Evolutionary conservation across 1,140 invertebrate species (phyloP).

Genomic region (Proales similis): DNA sequence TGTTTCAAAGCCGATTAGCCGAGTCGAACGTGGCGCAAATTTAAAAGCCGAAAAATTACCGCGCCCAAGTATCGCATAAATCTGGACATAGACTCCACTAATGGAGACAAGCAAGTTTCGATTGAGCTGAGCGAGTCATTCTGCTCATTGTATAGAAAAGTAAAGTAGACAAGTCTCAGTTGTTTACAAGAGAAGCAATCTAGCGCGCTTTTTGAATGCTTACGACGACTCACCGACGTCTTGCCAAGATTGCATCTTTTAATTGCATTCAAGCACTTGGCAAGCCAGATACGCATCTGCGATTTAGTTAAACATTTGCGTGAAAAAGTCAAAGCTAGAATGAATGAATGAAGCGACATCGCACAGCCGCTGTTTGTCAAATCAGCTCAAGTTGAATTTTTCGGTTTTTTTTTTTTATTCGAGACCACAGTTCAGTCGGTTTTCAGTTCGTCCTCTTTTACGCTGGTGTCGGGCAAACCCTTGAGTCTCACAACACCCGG

Average conservation of each 20-base stretch:
- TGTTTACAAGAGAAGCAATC: neutral
- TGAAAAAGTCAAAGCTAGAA: too few species aligned
- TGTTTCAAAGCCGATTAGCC: neutral
- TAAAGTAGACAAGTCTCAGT: slow-evolving; percentile 27
- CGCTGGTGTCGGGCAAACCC: slow-evolving; percentile 23
- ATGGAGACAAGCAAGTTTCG: slow-evolving; percentile 22
- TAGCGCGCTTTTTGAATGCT: slow-evolving; percentile 1
- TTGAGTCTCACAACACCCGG: slow-evolving; percentile 24
- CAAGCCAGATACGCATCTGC: too few species aligned
- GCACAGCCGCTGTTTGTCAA: too few species aligned
- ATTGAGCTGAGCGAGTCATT: slow-evolving; percentile 8
- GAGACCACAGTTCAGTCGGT: too few species aligned
- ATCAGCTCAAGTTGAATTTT: too few species aligned
- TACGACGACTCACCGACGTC: too few species aligned
- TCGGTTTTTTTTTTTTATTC: too few species aligned
- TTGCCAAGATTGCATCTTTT: too few species aligned
- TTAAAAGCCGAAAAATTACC: neutral
- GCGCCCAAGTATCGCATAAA: slow-evolving; percentile 11
- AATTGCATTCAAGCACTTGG: too few species aligned
- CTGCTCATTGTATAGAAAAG: slow-evolving; percentile 34
- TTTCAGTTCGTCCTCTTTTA: slow-evolving; percentile 31
- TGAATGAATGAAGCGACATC: too few species aligned
- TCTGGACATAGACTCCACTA: slow-evolving; percentile 3
- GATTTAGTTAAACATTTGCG: too few species aligned
- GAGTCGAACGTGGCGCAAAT: neutral